Base-by-base conservation (phyloP, 2,113 vertebrate species). In the Heteronetta atricapilla region DNA sequence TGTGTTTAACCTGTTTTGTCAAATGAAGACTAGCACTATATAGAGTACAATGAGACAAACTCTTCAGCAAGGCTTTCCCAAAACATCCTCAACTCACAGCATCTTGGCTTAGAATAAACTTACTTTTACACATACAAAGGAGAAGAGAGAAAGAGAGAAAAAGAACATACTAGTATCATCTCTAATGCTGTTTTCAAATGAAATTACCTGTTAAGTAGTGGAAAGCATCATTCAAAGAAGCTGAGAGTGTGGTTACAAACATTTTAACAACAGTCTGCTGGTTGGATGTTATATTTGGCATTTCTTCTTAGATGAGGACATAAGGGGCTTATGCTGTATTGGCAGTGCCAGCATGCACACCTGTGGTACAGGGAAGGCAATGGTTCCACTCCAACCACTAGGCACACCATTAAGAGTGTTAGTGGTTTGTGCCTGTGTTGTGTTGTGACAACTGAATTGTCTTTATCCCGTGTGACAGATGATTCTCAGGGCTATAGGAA, bases 271-370 rank as follows among this genome's bases (percentile, higher is more conserved):
- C 23, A 33, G 60, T 62, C n/a, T 91, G 22, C 18, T 81, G 2
- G 60, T 70, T 55, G 25, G 8, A 40, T 84, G 17, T 59, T 25
- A 16, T 21, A 76, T 60, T 80, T 85, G 68, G 8, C n/a, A 42
- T 75, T 82, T 86, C 36, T 77, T 72, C 70, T 82, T 66, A 36
- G 22, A 36, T 50, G 28, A 82, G 26, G n/a, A 60, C 18, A 3
- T 60, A 18, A 64, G 19, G 19, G 50, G 20, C n/a, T 55, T 0
- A 0, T 70, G 62, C 1, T 5, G n/a, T 18, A 36, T 53, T 75
- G 42, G 17, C 55, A 58, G 20, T 36, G 68, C 36, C 0, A 2
- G 11, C 23, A 13, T 23, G 10, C 6, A 10, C 20, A 23, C 10
- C 10, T 1, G 0, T 46, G 73, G 46, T 33, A n/a, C 23, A 7